phyloP scores from a whole-genome alignment of 1,140 invertebrate genomes.

The Battus philenor region DNA sequence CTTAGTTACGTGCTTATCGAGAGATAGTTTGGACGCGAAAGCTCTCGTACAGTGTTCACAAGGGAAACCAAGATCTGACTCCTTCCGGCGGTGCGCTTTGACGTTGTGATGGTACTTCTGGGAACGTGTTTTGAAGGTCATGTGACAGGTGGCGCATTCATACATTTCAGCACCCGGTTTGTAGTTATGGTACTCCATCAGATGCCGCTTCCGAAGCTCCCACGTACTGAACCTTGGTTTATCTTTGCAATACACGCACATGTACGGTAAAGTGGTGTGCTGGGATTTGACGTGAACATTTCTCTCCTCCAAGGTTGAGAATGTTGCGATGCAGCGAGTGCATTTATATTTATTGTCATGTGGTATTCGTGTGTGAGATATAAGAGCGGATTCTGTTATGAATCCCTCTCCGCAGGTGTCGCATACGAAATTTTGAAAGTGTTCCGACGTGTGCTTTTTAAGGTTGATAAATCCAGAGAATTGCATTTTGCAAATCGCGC shows the following conservation, averaged over 20 bases:
- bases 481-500: conserved; percentile 53
- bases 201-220: conserved; percentile 53
- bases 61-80: conserved; percentile 47
- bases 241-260: conserved; percentile 64
- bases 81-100: conserved; percentile 57
- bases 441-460: conserved; percentile 61
- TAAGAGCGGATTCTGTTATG: conserved; percentile 54
- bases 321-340: conserved; percentile 59
- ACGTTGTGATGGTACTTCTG: conserved; percentile 66
- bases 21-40: conserved; percentile 53
- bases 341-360: conserved; percentile 64
- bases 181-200: conserved; percentile 65
- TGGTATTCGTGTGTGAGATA: conserved; percentile 55
- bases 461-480: conserved; percentile 68
- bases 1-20: conserved; percentile 62
- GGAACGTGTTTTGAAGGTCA: conserved; percentile 71
- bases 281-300: conserved; percentile 56
- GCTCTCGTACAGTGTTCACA: conserved; percentile 55
- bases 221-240: conserved; percentile 61
- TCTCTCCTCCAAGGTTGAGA: conserved; percentile 58
- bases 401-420: conserved; percentile 71
- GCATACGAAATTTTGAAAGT: conserved; percentile 69
- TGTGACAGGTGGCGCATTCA: conserved; percentile 71
- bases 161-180: conserved; percentile 62
- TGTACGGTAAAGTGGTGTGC: conserved; percentile 55